A percentile compares a stretch with the other conserved stretches of the same genome.
phyloP scores from a whole-genome alignment of 2,113 vertebrate genomes.

The Sinocyclocheilus anshuiensis region DNA sequence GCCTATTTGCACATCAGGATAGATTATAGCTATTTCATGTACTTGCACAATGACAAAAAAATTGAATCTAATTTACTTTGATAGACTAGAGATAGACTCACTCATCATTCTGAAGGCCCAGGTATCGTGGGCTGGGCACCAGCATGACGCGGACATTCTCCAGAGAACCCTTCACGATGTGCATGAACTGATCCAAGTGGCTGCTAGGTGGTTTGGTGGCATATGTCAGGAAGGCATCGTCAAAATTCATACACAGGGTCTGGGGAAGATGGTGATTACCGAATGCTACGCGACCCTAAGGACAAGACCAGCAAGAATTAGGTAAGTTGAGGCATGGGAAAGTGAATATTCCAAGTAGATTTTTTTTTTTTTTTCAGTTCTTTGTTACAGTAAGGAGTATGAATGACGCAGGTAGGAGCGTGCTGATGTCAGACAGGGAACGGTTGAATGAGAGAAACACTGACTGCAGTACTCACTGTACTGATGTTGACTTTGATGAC shows the following conservation, averaged over 20 bases:
- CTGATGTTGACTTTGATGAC: conserved; percentile 98
- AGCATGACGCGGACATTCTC: conserved; percentile 98
- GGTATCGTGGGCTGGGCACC: conserved; percentile 93
- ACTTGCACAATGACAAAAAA: neutral
- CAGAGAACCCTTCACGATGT: conserved; percentile 94
- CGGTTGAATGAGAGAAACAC: neutral
- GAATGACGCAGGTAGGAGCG: neutral
- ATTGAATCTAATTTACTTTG: too few species aligned
- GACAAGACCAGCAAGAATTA: neutral
- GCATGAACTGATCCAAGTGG: conserved; percentile 97
- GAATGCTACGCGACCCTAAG: conserved; percentile 92
- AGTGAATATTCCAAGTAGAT: neutral
- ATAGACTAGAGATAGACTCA: conserved; percentile 70
- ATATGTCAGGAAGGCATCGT: conserved; percentile 95
- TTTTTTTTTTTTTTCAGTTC: neutral
- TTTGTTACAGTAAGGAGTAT: neutral
- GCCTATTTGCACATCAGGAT: too few species aligned
- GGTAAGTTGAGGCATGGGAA: neutral
- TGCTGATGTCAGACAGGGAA: neutral
- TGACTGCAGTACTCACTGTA: conserved; percentile 82
- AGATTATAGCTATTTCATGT: neutral
- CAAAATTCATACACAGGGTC: conserved; percentile 94
- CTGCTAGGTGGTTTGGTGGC: conserved; percentile 98
- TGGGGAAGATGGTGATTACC: conserved; percentile 97
- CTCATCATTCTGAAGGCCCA: conserved; percentile 96